These are phyloP conservation scores for Onchidella celtica DNA, from an alignment of 2,888 invertebrate species.

Conservation along the genomic window DNA sequence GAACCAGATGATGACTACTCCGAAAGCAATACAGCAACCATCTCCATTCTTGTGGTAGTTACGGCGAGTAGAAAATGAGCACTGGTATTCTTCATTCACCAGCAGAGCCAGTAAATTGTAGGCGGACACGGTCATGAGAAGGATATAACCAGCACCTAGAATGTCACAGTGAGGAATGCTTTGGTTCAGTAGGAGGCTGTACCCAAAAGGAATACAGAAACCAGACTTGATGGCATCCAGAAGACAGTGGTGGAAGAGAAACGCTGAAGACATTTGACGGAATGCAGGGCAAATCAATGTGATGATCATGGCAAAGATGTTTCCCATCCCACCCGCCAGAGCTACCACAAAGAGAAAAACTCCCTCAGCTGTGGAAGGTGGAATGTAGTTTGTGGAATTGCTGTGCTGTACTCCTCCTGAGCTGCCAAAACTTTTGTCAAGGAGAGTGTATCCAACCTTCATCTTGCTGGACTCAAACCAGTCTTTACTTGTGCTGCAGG, in stretches of 20 bases:
- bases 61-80: conserved; percentile 59
- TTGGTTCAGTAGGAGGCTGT: conserved; percentile 64
- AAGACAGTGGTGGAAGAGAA: conserved; percentile 77
- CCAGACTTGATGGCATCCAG: conserved; percentile 76
- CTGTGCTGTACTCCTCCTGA: neutral
- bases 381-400: conserved; percentile 25
- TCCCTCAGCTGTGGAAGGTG: conserved; percentile 57
- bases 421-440: neutral
- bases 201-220: conserved; percentile 76
- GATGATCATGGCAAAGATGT: conserved; percentile 63
- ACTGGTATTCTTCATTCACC: conserved; percentile 78
- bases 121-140: conserved; percentile 93
- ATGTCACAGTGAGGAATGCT: conserved; percentile 84
- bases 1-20: conserved; percentile 96
- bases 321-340: conserved; percentile 70
- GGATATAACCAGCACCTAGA: conserved; percentile 92
- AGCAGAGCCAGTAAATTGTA: conserved; percentile 88
- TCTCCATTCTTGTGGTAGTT: conserved; percentile 62
- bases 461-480: too few relatives aligned
- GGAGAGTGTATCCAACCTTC: conserved; percentile 25
- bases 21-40: conserved; percentile 89
- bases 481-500: too few relatives aligned
- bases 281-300: conserved; percentile 65
- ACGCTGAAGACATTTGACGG: conserved; percentile 74
- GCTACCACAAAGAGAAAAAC: conserved; percentile 68